Base-by-base conservation (phyloP, 1,140 invertebrate species). In the Anoplophora glabripennis region DNA sequence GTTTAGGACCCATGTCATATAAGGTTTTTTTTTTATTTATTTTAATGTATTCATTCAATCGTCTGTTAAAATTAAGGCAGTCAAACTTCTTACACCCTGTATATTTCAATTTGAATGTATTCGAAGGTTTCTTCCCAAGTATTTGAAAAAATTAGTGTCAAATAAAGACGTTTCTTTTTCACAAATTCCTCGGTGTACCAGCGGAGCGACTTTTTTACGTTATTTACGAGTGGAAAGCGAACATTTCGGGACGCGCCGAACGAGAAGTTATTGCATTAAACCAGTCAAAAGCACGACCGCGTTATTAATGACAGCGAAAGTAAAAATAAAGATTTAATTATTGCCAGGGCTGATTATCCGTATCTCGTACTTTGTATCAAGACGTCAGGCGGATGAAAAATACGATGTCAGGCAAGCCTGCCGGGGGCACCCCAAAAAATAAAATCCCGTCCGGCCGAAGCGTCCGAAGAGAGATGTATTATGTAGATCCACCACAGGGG, bases 391-490 rank as follows among this genome's bases (percentile, higher is more conserved):
- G 34, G 56, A 59, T 56, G 65, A 70, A 68, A 68, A 68, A 68
- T 70, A 69, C 65, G 66, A 68, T 64, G 54, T 45, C 61, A 60
- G 56, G 57, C 62, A 59, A 47, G 53, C 53, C 57, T 46, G 52
- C 59, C 52, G 53, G 49, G 45, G 61, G 42, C 57, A 59, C 51
- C 57, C 48, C 48, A 34, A 21, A 61, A 61, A 66, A 59, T 28
- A 61, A 47, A 58, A 38, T 40, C 53, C 53, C 34, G 52, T 45
- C 49, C 46, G 11, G 36, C 40, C 34, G 55, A 57, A 60, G 57
- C 61, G 53, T 65, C 70, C 54, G 54, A 69, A 69, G 70, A 69
- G 66, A 72, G 69, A 71, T 72, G 70, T 73, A 73, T 73, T 71
- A 72, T 73, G 67, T 57, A 54, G 64, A 61, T 55, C 58, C 70